Conservation (phyloP, 2,888 invertebrate genomes). For the Ernsta delagoae region DNA sequence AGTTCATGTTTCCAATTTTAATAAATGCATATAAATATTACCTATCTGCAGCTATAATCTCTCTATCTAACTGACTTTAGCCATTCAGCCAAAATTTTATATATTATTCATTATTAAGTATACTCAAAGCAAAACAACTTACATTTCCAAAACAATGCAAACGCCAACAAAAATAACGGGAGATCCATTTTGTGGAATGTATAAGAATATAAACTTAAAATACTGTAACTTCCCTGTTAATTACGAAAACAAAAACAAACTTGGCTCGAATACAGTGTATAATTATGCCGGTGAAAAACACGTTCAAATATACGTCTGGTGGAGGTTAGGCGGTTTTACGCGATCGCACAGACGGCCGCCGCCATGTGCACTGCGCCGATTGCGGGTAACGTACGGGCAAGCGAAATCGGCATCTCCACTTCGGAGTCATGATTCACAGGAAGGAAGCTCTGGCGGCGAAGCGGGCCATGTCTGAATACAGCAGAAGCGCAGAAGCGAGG, state of each 20-base stretch:
- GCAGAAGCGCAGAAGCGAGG: conserved; percentile 50
- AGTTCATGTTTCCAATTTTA: too few relatives aligned
- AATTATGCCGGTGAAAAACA: conserved; percentile 19
- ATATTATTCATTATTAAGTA: too few relatives aligned
- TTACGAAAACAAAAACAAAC: conserved; percentile 31
- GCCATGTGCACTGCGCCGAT: conserved; percentile 50
- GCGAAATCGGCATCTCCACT: conserved; percentile 64
- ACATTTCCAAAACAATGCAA: conserved; percentile 69
- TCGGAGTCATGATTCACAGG: conserved; percentile 77
- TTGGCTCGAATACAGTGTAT: conserved; percentile 27
- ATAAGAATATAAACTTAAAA: conserved; percentile 46
- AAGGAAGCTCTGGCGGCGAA: conserved; percentile 67
- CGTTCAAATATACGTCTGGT: conserved; percentile 37
- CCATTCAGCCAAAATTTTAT: too few relatives aligned
- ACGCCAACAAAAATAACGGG: conserved; percentile 58
- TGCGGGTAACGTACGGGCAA: conserved; percentile 50
- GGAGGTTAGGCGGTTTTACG: conserved; percentile 48
- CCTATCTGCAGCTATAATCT: too few relatives aligned
- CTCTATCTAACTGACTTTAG: too few relatives aligned
- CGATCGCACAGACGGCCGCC: conserved; percentile 53
- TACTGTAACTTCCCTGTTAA: conserved; percentile 37
- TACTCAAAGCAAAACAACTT: conserved; percentile 52
- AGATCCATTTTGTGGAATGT: conserved; percentile 67
- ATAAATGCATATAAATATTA: too few relatives aligned
- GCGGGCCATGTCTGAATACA: conserved; percentile 73